Evolutionary conservation across 2,113 vertebrate species (phyloP).

Genomic region (Pelecanus crispus): DNA sequence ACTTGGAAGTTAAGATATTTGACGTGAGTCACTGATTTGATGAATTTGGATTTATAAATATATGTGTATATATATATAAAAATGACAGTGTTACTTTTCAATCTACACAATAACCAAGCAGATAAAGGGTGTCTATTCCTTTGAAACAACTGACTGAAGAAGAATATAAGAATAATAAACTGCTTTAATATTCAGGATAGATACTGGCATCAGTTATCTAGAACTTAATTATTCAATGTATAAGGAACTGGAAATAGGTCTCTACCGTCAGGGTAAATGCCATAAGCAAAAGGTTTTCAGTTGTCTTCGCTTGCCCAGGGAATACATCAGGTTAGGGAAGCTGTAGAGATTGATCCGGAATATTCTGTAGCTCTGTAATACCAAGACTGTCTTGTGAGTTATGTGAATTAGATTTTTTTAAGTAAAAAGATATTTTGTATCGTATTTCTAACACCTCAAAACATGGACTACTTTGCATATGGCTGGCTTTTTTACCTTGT

Average conservation of each 20-base stretch:
- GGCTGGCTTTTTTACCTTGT: neutral
- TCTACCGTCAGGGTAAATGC: neutral
- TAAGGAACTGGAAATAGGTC: neutral
- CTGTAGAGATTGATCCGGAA: neutral
- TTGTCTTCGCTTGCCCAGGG: neutral
- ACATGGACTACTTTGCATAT: neutral
- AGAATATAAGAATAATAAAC: neutral
- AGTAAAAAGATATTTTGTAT: neutral
- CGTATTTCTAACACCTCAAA: too few species aligned
- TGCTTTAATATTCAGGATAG: neutral
- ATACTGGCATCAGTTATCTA: neutral
- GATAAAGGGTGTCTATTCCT: neutral
- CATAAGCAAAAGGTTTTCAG: neutral
- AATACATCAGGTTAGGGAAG: neutral
- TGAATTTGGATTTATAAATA: neutral
- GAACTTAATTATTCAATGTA: neutral
- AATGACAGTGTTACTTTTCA: neutral
- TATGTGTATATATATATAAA: neutral
- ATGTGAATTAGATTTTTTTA: neutral
- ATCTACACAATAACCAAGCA: neutral
- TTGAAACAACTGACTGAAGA: neutral
- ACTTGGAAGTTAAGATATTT: neutral
- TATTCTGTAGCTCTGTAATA: neutral
- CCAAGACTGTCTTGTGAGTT: neutral
- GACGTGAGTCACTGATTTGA: neutral